Percentiles rank a stretch among this genome's conserved stretches.
phyloP scores from a whole-genome alignment of 2,797 vertebrate genomes.

The Galagoides demidoff region DNA sequence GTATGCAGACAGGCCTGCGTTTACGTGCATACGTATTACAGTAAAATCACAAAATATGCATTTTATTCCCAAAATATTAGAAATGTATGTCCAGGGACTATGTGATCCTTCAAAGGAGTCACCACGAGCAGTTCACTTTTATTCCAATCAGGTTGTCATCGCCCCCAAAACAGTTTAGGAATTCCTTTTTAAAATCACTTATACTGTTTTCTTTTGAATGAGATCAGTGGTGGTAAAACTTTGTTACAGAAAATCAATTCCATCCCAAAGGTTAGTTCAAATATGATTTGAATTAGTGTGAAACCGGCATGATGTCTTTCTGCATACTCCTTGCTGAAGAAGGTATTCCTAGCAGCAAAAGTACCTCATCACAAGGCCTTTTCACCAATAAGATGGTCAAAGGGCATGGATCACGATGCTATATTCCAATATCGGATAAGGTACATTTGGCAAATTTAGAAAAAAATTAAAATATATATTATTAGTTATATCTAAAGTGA shows the following conservation, averaged over 20 bases:
- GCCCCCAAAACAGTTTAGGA: neutral
- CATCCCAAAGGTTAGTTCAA: conserved; percentile 46
- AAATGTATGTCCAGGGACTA: neutral
- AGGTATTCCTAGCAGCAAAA: conserved; percentile 19
- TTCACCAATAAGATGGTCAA: conserved; percentile 25
- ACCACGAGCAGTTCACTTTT: neutral
- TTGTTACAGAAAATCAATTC: conserved; percentile 61
- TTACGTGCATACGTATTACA: neutral
- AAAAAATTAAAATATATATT: conserved; percentile 47
- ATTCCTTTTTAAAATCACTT: conserved; percentile 39
- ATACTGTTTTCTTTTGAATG: conserved; percentile 53
- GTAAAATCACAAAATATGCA: neutral
- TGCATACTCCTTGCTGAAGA: conserved; percentile 14
- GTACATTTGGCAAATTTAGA: conserved; percentile 25
- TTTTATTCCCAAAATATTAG: neutral
- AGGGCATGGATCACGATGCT: conserved; percentile 36
- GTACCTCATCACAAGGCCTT: conserved; percentile 33
- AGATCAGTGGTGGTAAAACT: conserved; percentile 54
- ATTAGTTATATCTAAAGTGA: conserved; percentile 35
- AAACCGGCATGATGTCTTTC: conserved; percentile 50
- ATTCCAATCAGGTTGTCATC: neutral
- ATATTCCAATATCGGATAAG: neutral
- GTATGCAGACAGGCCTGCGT: neutral
- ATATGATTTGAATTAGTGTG: conserved; percentile 57
- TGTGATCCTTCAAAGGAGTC: conserved; percentile 7